These are phyloP conservation scores for Anguilla pacifica DNA, from an alignment of 2,797 vertebrate species.

Conservation along the genomic window DNA sequence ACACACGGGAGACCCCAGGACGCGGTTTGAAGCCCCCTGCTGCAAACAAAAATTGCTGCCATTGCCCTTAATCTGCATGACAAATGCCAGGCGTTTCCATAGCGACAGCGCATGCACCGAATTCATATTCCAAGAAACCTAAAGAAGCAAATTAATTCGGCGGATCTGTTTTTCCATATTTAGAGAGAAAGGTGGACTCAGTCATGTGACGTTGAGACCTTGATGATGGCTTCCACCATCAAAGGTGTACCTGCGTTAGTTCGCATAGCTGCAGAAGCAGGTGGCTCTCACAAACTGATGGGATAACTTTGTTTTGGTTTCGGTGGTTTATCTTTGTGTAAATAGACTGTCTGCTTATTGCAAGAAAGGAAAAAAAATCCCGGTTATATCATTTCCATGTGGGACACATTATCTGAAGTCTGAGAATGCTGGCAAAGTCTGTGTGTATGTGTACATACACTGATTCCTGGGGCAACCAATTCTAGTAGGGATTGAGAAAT, in stretches of 20 bases:
- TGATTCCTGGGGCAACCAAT: slow-evolving; percentile 58
- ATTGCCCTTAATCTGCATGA: background rate
- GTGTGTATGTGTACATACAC: slow-evolving; percentile 58
- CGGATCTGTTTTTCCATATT: background rate
- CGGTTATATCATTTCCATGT: slow-evolving; percentile 56
- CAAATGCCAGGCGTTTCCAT: background rate
- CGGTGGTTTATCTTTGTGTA: slow-evolving; percentile 66
- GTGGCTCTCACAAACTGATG: slow-evolving; percentile 44
- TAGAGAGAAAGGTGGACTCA: background rate
- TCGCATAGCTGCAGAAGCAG: background rate
- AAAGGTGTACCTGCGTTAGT: background rate
- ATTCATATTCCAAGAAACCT: background rate
- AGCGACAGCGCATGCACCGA: background rate
- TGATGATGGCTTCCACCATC: background rate
- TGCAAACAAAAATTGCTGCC: background rate
- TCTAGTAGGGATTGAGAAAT: slow-evolving; percentile 69
- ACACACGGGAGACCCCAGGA: background rate
- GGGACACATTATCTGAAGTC: slow-evolving; percentile 43
- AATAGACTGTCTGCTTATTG: slow-evolving; percentile 69
- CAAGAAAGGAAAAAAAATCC: slow-evolving; percentile 55
- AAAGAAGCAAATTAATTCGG: background rate
- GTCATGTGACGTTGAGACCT: background rate
- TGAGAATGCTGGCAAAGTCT: slow-evolving; percentile 50
- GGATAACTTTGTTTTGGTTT: slow-evolving; percentile 56
- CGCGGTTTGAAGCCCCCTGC: background rate